Evolutionary conservation across 1,140 invertebrate genomes (phyloP), one percentile per base, ranked within the genome.

Genomic region (Leptinotarsa defecta): DNA sequence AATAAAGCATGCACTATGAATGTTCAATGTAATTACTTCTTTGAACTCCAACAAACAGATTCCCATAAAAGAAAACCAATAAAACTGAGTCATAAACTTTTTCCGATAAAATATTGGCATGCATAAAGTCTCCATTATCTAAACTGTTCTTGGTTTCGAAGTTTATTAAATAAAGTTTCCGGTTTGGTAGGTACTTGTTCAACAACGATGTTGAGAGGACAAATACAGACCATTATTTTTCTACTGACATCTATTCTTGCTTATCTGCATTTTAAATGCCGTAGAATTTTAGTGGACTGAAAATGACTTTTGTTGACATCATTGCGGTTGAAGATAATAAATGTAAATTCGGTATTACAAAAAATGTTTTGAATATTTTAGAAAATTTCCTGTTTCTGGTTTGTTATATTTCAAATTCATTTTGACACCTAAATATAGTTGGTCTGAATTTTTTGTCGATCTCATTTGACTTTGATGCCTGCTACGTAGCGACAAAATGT

Each of bases 121-220:
- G 68, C 43, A 48, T 69, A 69, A 69, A 69, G 68, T 69, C 48
- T n/a, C 24, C 43, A 69, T 69, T 69, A 69, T 69, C 68, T 69
- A 69, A 69, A 69, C 68, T 69, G 68, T 69, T 48, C 48, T 49
- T 69, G 22, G 15, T 22, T 69, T 13, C 24, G 4, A 49, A 49
- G 48, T 69, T 69, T 69, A 69, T 69, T 49, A 49, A 69, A 69
- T 69, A 8, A 17, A 69, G 43, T 48, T 22, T 11, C 27, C 8
- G 22, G 65, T 68, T 69, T 48, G 20, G 6, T 67, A 24, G 22
- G 64, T 24, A 19, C 20, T 13, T 27, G 24, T 5, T 15, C 8
- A 67, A 17, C 1, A 13, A 67, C 3, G 17, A 67, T 24, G 22
- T 17, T 20, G 2, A 67, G 15, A 34, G 19, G n/a, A 48, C 24